Evolutionary conservation across 92 coral and sea anemone genomes (phyloP).

Genomic region (Porites evermanni): DNA sequence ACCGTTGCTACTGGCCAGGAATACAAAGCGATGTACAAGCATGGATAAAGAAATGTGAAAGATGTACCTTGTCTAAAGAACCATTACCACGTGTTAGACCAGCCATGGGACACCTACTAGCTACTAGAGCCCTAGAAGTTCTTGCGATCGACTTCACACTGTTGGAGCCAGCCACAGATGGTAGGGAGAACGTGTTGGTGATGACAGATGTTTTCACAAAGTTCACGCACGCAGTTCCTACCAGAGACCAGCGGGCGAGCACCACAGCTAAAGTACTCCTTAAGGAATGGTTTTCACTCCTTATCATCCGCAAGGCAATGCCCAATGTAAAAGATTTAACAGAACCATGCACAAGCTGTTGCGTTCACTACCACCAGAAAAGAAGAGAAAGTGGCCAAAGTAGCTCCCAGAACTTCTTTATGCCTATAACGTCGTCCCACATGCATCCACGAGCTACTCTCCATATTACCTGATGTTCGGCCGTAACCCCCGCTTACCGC

Average conservation of each 20-base stretch:
- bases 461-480: constrained; percentile 67
- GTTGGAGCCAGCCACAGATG: constrained; percentile 62
- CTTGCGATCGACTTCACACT: constrained; percentile 70
- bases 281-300: constrained; percentile 76
- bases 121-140: constrained; percentile 52
- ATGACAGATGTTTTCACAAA: constrained; percentile 78
- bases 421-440: constrained; percentile 66
- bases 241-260: constrained; percentile 59
- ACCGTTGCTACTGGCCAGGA: constrained; percentile 70
- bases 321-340: constrained; percentile 78
- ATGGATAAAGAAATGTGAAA: constrained; percentile 62
- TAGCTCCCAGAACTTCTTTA: constrained; percentile 65
- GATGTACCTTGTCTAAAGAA: constrained; percentile 55
- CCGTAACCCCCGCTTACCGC: constrained; percentile 53
- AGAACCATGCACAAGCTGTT: constrained; percentile 68
- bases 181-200: constrained; percentile 67
- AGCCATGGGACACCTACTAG: constrained; percentile 57
- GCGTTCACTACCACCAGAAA: constrained; percentile 39
- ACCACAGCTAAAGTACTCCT: constrained; percentile 65
- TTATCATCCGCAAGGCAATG: constrained; percentile 74
- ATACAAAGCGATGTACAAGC: constrained; percentile 49
- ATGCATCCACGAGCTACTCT: constrained; percentile 63
- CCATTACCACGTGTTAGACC: constrained; percentile 62
- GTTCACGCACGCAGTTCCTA: constrained; percentile 68
- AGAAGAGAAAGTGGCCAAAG: constrained; percentile 56